Evolutionary conservation across 2,888 invertebrate species (phyloP), one percentile per base, ranked within the genome.

Genomic region (Tethea ocularis): DNA sequence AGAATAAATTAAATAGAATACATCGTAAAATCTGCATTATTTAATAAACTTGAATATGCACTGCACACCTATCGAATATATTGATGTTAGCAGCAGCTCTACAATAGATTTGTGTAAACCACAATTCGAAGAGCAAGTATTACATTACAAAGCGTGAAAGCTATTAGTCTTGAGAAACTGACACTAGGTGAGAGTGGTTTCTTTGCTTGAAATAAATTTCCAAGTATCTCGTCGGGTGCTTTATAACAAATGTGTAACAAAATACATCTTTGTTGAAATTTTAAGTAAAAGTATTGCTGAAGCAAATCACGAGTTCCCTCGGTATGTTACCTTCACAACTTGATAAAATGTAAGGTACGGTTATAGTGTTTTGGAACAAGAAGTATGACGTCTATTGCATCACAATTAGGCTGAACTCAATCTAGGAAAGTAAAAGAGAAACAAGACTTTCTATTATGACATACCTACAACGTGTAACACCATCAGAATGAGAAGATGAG

Each of bases 91-190:
- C 38, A 4, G n/a, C 38, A 38, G 38, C n/a, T n/a, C n/a, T 38
- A 29, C 38, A n/a, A 38, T 38, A 38, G 38, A 15, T 38, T n/a
- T 38, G 36, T 15, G 38, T n/a, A 38, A 38, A 38, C 7, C n/a
- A n/a, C n/a, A 38, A 33, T 38, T 38, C 7, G 38, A 20, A 46
- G 7, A 46, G 20, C 67, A 64, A 64, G 63, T 67, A 67, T 71
- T 63, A 61, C 62, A 60, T 69, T 64, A 65, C 69, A 71, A 61
- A 61, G 60, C 62, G 51, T 52, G 65, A 67, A 71, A 71, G 63
- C 68, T 61, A 63, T 64, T 69, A 60, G 61, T 59, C 68, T 64
- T 62, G 55, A 57, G 71, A 71, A 69, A 71, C 59, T 58, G 63
- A 71, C 62, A 67, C 69, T 69, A 61, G 53, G 56, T 54, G 60